Percentiles rank a stretch among this genome's conserved stretches.
Evolutionary conservation across 1,140 invertebrate genomes (phyloP).

Genomic region (Drosophila miranda): DNA sequence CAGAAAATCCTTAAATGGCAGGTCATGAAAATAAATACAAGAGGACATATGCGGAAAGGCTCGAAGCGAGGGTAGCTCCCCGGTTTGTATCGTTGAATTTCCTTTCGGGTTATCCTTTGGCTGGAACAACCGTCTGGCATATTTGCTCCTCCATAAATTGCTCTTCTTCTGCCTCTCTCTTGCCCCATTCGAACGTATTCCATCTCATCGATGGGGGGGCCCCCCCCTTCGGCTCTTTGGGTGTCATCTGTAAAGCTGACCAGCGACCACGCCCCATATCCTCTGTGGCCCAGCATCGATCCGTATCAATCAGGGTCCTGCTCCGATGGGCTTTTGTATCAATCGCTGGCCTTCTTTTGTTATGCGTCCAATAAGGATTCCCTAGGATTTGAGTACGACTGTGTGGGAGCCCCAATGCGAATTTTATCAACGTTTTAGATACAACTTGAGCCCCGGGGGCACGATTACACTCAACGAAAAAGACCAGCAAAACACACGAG

Average conservation of each 20-base stretch:
- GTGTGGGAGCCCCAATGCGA: conserved; percentile 47
- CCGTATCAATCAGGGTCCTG: conserved; percentile 56
- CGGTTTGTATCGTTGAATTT: no score
- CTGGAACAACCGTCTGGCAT: no score
- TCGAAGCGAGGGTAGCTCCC: no score
- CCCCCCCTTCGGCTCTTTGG: background rate
- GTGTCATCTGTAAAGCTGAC: conserved; percentile 22
- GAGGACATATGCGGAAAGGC: conserved; percentile 6
- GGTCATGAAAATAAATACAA: conserved; percentile 16
- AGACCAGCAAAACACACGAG: no score
- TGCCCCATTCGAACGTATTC: no score
- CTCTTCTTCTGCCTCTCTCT: no score
- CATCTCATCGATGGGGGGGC: no score
- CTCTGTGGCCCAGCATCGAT: conserved; percentile 32
- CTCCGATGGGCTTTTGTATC: background rate
- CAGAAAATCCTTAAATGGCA: background rate
- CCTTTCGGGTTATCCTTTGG: no score
- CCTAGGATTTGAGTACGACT: background rate
- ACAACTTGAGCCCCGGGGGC: conserved; percentile 38
- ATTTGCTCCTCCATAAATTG: no score
- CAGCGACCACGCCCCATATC: conserved; percentile 9
- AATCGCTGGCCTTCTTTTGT: conserved; percentile 35
- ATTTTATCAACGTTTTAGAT: conserved; percentile 61
- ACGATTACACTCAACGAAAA: background rate
- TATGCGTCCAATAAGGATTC: conserved; percentile 13